These are phyloP conservation scores for Dasyurus viverrinus DNA, from an alignment of 2,113 vertebrate genomes.

Conservation along the genomic window DNA sequence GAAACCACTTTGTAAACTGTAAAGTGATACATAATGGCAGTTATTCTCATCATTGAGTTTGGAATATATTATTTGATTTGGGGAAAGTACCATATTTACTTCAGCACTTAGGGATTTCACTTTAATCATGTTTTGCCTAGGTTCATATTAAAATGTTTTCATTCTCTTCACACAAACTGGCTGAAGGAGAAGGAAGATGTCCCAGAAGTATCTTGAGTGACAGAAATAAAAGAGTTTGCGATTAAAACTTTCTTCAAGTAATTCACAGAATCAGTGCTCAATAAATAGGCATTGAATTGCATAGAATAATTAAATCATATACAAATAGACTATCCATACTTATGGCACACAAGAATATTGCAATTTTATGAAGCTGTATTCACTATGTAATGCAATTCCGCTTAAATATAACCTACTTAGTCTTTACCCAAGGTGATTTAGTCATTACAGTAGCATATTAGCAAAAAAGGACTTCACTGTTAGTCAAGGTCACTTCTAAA, in stretches of 20 bases:
- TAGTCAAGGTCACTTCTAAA: not conserved
- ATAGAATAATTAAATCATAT: not conserved
- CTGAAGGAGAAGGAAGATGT: not conserved
- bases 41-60: not conserved
- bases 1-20: not conserved
- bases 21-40: not conserved
- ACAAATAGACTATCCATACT: not conserved
- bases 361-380: not conserved
- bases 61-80: not conserved
- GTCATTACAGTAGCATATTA: not conserved
- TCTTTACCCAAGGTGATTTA: not conserved
- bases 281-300: not conserved
- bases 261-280: not conserved
- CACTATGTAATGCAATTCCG: not conserved
- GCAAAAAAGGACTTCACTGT: not conserved
- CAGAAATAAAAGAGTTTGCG: not conserved
- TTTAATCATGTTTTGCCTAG: not conserved
- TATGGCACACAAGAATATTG: not conserved
- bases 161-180: not conserved
- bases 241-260: not conserved
- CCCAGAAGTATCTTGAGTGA: not conserved
- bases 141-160: not conserved
- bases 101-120: not conserved
- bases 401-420: not conserved
- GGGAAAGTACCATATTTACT: not conserved